Evolutionary conservation across 2,888 invertebrate species (phyloP).

Genomic region (Latheticus oryzae): DNA sequence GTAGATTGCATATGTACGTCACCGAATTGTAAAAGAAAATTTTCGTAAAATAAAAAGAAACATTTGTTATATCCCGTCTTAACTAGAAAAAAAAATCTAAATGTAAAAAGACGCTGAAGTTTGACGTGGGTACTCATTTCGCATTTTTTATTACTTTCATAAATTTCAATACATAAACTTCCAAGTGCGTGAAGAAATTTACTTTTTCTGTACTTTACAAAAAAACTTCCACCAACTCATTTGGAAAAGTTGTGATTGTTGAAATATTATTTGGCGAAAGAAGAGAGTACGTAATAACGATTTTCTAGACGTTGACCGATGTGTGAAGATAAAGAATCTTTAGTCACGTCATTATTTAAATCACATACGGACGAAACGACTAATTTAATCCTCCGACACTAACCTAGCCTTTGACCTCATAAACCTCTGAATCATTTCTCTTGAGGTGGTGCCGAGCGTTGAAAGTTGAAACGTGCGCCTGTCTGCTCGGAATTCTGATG

Average conservation of each 20-base stretch:
- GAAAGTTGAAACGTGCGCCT: slow-evolving; percentile 27
- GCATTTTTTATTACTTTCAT: slow-evolving; percentile 2
- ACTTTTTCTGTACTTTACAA: no score
- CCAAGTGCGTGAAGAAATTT: background rate
- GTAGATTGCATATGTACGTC: slow-evolving; percentile 42
- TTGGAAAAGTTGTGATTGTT: no score
- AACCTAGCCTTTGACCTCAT: slow-evolving; percentile 26
- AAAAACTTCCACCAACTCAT: no score
- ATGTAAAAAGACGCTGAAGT: no score
- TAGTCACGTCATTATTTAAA: slow-evolving; percentile 15
- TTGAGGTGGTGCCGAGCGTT: slow-evolving; percentile 24
- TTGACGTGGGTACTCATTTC: no score
- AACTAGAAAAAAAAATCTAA: no score
- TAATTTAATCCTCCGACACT: slow-evolving; percentile 25
- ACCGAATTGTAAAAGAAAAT: slow-evolving; percentile 32
- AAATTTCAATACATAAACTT: no score
- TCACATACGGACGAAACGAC: slow-evolving; percentile 13
- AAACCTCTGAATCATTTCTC: slow-evolving; percentile 26
- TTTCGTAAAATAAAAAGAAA: slow-evolving; percentile 22
- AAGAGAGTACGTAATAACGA: no score
- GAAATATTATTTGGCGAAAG: no score
- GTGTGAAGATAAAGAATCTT: no score
- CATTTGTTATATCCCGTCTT: slow-evolving; percentile 27
- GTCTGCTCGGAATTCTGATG: slow-evolving; percentile 28
- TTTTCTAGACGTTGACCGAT: no score